A percentile compares a stretch with the other conserved stretches of the same genome.
Evolutionary conservation across 2,888 invertebrate species (phyloP).

Genomic region (Drosophila paramelanica): DNA sequence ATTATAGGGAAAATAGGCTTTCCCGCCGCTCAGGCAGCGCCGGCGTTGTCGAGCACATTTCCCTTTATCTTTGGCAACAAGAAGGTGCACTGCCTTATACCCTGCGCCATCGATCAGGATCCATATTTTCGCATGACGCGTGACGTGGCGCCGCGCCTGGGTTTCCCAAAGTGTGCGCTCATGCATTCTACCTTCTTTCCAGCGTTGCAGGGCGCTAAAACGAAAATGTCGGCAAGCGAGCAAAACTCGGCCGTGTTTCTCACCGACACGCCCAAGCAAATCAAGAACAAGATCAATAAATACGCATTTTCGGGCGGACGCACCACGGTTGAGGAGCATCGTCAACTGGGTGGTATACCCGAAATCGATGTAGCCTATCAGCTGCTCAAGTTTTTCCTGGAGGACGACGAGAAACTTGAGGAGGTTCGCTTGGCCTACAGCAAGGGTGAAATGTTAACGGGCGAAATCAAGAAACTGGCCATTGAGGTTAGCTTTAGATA

Average conservation of each 20-base stretch:
- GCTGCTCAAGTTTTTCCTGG: constrained; percentile 96
- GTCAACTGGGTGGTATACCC: constrained; percentile 96
- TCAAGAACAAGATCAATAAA: constrained; percentile 98
- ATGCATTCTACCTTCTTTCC: constrained; percentile 96
- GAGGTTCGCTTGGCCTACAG: constrained; percentile 86
- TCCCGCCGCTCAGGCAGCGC: constrained; percentile 98
- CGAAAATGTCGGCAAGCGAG: constrained; percentile 99
- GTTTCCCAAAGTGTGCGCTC: constrained; percentile 94
- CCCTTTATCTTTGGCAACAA: constrained; percentile 94
- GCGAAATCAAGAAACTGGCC: constrained; percentile 96
- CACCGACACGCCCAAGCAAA: constrained; percentile 97
- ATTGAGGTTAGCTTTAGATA: constrained; percentile 87
- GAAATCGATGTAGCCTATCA: constrained; percentile 98
- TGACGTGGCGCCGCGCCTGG: constrained; percentile 97
- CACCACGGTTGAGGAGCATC: constrained; percentile 96
- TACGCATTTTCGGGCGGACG: constrained; percentile 99
- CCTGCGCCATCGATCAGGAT: constrained; percentile 99
- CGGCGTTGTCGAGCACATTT: constrained; percentile 95
- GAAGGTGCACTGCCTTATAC: constrained; percentile 90
- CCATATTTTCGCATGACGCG: constrained; percentile 99
- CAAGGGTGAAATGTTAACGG: constrained; percentile 94
- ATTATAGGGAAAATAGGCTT: constrained; percentile 98
- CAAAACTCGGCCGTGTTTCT: constrained; percentile 96
- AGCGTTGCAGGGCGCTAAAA: constrained; percentile 97
- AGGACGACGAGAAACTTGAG: constrained; percentile 94